phyloP scores from a whole-genome alignment of 1,140 invertebrate genomes.

The Macrosteles quadrilineatus region DNA sequence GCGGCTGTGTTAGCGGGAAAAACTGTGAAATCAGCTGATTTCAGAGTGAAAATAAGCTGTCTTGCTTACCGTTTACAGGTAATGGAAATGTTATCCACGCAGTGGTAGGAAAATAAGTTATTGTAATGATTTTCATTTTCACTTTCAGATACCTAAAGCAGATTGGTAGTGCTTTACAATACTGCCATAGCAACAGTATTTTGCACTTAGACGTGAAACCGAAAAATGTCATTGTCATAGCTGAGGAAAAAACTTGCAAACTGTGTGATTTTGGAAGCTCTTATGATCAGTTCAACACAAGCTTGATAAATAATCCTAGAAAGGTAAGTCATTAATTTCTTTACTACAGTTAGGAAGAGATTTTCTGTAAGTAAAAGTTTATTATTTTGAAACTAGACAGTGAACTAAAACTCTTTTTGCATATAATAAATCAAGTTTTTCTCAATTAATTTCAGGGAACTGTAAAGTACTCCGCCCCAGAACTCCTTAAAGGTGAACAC shows the following conservation, averaged over 20 bases:
- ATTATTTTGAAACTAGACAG: not conserved
- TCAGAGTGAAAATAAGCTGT: too few species aligned
- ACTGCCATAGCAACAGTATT: conserved; percentile 70
- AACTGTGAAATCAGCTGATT: too few species aligned
- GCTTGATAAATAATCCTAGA: not conserved
- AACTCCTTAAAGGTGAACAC: conserved; percentile 60
- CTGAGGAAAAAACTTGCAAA: conserved; percentile 59
- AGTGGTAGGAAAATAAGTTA: too few species aligned
- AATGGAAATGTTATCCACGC: too few species aligned
- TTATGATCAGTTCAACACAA: conserved; percentile 28
- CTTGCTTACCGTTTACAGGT: too few species aligned
- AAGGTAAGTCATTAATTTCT: not conserved
- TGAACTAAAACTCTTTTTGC: not conserved
- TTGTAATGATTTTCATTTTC: too few species aligned
- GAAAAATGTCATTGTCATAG: conserved; percentile 67
- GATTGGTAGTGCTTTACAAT: conserved; percentile 62
- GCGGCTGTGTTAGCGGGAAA: too few species aligned
- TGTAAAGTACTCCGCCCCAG: conserved; percentile 71
- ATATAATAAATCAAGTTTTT: not conserved
- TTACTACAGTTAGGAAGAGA: not conserved
- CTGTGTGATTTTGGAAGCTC: conserved; percentile 78
- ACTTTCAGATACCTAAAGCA: conserved; percentile 40
- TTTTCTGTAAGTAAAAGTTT: not conserved
- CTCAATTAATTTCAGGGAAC: conserved; percentile 58
- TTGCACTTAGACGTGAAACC: conserved; percentile 88